Evolutionary conservation across 2,888 invertebrate species (phyloP).

Genomic region (Diloba caeruleocephala): DNA sequence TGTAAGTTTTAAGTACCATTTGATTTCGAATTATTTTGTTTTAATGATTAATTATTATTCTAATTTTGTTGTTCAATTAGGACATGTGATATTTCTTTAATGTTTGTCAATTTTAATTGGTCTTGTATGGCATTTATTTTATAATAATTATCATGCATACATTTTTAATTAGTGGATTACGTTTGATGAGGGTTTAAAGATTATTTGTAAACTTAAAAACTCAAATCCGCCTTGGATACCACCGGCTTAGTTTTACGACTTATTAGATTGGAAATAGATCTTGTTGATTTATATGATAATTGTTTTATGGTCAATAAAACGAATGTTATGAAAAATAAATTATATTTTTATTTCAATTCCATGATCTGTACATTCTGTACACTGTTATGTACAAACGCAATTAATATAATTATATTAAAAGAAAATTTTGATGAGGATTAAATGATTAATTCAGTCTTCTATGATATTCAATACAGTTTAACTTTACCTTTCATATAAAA

Average conservation of each 20-base stretch:
- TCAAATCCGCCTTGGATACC: conserved; percentile 49
- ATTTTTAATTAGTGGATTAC: too few species aligned
- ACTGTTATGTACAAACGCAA: conserved; percentile 75
- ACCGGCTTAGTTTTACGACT: conserved; percentile 52
- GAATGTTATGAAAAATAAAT: conserved; percentile 80
- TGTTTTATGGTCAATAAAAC: conserved; percentile 70
- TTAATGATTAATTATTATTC: conserved; percentile 28
- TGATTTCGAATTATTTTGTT: conserved; percentile 42
- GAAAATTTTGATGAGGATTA: conserved; percentile 74
- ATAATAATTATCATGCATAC: too few species aligned
- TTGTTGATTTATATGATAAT: conserved; percentile 50
- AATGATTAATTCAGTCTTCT: conserved; percentile 86
- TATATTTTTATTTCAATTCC: conserved; percentile 82
- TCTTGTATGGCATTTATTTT: conserved; percentile 20
- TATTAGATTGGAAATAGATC: conserved; percentile 39
- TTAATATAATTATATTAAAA: conserved; percentile 59
- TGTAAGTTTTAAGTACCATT: conserved; percentile 44
- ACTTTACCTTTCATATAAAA: conserved; percentile 60
- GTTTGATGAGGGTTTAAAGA: too few species aligned
- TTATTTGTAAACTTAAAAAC: conserved; percentile 24
- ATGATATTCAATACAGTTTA: conserved; percentile 82
- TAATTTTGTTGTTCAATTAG: conserved; percentile 32
- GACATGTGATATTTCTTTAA: conserved; percentile 53
- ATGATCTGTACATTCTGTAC: conserved; percentile 54
- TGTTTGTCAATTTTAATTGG: conserved; percentile 42